Evolutionary conservation across 1,140 invertebrate genomes (phyloP), one percentile per base, ranked within the genome.

Genomic region (Hypsibius dujardini): DNA sequence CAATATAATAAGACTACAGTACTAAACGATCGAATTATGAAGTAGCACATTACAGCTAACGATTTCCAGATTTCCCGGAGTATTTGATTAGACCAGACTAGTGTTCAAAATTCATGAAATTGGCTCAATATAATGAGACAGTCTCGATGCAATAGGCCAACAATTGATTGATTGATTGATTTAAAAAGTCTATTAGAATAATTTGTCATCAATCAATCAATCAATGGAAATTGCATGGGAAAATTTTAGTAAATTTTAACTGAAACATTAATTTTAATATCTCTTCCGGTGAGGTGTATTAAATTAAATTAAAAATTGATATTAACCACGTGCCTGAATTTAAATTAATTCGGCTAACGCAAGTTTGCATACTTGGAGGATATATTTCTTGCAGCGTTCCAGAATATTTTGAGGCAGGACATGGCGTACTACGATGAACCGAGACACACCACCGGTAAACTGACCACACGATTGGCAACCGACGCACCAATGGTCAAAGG

Each of bases 401-500:
- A 73, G 62, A 80, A 82, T 46, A 79, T 84, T 73, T 56, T 84
- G 12, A 75, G 79, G 70, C 79, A 83, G 77, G 82, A 84, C 70
- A 81, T 84, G 71, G 73, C 76, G 1, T 84, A 77, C 74, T 84
- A 81, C 78, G 83, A 84, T 76, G 78, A 83, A 70, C 74, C 78
- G 7, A 76, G 79, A n/a, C 84, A 84, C 75, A 77, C 76, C 69
- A 78, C 81, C 47, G 83, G 84, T 59, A 80, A 81, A 69, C 72
- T 84, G 45, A 79, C 80, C 50, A 82, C 82, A 3, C 74, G 83
- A 71, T 78, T 84, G 69, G 78, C 83, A 15, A 82, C 79, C 1
- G 84, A 84, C 76, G 81, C 82, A 59, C 80, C 83, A 46, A 79
- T 78, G 73, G 78, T 84, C 47, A 80, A 82, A 74, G 81, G 81